Evolutionary conservation across 1,140 invertebrate genomes (phyloP).

Genomic region (Helicoverpa armigera): DNA sequence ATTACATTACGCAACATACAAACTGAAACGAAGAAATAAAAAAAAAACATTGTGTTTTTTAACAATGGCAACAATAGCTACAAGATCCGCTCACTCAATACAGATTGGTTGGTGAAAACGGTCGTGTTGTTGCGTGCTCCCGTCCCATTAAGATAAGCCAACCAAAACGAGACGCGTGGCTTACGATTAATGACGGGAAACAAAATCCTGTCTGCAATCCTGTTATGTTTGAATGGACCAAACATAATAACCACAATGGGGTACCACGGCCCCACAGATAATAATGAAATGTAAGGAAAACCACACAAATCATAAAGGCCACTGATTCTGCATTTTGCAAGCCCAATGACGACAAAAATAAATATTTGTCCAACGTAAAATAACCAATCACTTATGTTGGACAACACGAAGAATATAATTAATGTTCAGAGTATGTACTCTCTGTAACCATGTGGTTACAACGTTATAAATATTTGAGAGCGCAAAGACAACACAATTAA

Average conservation of each 20-base stretch:
- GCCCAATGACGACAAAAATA: background rate
- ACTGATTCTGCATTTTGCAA: constrained; percentile 35
- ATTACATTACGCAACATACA: constrained; percentile 30
- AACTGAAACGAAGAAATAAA: constrained; percentile 11
- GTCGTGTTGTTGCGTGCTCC: constrained; percentile 62
- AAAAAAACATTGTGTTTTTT: constrained; percentile 24
- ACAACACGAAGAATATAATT: constrained; percentile 19
- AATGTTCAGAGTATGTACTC: constrained; percentile 5
- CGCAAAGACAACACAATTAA: constrained; percentile 35
- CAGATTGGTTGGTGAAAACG: constrained; percentile 45
- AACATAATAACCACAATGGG: constrained; percentile 41
- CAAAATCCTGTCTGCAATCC: constrained; percentile 60
- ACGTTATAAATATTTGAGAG: constrained; percentile 22
- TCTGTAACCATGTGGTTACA: background rate
- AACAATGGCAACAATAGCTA: constrained; percentile 35
- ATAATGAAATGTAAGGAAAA: constrained; percentile 36
- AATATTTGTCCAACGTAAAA: constrained; percentile 21
- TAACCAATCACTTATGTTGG: constrained; percentile 22
- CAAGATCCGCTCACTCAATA: constrained; percentile 47
- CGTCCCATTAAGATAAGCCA: constrained; percentile 67
- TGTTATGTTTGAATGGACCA: constrained; percentile 53
- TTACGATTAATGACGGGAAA: constrained; percentile 65
- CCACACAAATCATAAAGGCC: constrained; percentile 37
- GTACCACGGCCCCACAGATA: constrained; percentile 20
- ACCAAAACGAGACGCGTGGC: constrained; percentile 63